Percentiles rank a stretch among this genome's conserved stretches.
These are phyloP conservation scores for Eupleurogrammus muticus DNA, from an alignment of 2,797 vertebrate species.

Conservation along the genomic window DNA sequence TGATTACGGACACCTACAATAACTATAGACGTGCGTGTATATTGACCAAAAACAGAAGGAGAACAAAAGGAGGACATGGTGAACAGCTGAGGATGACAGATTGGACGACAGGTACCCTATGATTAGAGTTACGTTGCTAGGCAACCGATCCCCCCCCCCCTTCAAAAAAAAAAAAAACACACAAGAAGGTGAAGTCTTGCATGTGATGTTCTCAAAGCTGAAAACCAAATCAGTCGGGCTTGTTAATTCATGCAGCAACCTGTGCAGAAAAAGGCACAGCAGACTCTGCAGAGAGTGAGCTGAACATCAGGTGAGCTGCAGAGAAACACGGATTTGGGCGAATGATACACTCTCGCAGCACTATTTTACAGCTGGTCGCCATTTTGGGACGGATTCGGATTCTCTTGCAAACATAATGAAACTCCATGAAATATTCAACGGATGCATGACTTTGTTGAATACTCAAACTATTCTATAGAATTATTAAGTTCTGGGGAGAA, in stretches of 20 bases:
- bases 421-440: too few species aligned
- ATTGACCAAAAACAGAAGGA: too few species aligned
- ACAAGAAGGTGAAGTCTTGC: neutral
- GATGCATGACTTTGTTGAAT: too few species aligned
- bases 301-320: conserved; percentile 26
- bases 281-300: conserved; percentile 19
- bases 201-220: neutral
- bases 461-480: too few species aligned
- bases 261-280: neutral
- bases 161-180: too few species aligned
- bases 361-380: neutral
- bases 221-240: neutral
- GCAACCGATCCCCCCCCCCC: neutral
- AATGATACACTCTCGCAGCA: neutral
- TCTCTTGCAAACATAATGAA: neutral
- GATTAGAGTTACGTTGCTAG: neutral
- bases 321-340: neutral
- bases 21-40: neutral
- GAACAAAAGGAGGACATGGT: neutral
- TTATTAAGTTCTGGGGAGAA: too few species aligned
- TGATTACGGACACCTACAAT: neutral
- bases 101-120: too few species aligned
- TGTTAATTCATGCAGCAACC: neutral
- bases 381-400: neutral
- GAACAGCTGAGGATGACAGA: too few species aligned